These are phyloP conservation scores for Phasianus colchicus DNA, from an alignment of 2,113 vertebrate species.

Conservation along the genomic window DNA sequence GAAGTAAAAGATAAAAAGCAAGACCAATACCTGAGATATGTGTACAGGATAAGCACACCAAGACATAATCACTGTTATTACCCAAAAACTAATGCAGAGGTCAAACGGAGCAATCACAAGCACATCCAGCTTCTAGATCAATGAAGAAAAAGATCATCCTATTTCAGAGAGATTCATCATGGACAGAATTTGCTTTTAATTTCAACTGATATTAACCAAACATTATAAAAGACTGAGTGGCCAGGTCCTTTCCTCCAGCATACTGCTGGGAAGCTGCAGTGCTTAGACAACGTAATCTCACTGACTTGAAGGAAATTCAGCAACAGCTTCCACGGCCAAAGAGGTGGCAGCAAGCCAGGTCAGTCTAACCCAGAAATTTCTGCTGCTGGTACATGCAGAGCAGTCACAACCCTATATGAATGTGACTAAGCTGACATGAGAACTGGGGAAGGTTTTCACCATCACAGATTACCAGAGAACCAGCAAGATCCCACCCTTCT, in stretches of 20 bases:
- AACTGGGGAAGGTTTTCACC: background rate
- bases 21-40: background rate
- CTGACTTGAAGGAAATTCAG: background rate
- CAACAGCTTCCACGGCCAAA: background rate
- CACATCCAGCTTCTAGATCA: background rate
- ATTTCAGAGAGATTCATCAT: background rate
- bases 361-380: background rate
- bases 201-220: background rate
- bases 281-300: background rate
- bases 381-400: background rate
- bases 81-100: background rate
- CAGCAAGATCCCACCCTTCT: background rate
- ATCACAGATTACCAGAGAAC: background rate
- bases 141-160: background rate
- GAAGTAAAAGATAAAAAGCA: background rate
- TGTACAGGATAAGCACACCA: background rate
- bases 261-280: constrained; percentile 7
- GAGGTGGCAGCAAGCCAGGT: background rate
- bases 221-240: background rate
- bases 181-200: background rate
- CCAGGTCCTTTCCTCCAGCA: background rate
- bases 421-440: background rate
- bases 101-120: background rate
- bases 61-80: background rate
- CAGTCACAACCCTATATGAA: background rate